phyloP scores from a whole-genome alignment of 2,797 vertebrate genomes.

The Gallirallus australis region DNA sequence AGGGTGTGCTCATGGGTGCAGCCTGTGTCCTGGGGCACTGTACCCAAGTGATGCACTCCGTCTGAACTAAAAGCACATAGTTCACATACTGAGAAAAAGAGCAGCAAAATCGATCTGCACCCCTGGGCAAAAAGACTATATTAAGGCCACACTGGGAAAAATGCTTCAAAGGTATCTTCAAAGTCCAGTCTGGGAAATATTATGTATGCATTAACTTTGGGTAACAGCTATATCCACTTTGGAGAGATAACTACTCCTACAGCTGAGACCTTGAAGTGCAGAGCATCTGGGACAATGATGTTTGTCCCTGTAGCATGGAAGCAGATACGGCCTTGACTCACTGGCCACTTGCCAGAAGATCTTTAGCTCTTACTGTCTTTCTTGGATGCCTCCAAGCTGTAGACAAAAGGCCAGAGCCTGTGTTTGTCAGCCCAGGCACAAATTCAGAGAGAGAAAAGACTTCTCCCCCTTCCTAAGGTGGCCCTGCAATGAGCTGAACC shows the following conservation, averaged over 20 bases:
- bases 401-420: not conserved
- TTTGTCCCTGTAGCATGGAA: not conserved
- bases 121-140: not conserved
- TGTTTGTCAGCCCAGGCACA: not conserved
- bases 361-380: not conserved
- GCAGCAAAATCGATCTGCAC: not conserved
- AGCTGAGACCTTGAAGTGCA: not conserved
- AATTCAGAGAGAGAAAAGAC: not conserved
- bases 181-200: not conserved
- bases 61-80: not conserved
- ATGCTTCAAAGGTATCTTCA: not conserved
- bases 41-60: not conserved
- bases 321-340: rapidly evolving
- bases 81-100: not conserved
- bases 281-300: not conserved
- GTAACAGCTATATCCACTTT: not conserved
- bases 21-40: not conserved
- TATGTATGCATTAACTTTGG: not conserved
- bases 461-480: not conserved
- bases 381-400: not conserved
- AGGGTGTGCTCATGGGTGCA: rapidly evolving
- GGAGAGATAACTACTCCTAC: not conserved
- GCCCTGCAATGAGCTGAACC: not conserved
- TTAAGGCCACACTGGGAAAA: not conserved
- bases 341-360: not conserved